A percentile compares a stretch with the other conserved stretches of the same genome.
Evolutionary conservation across 2,888 invertebrate species (phyloP).

Genomic region (Orchesellides sinensis): DNA sequence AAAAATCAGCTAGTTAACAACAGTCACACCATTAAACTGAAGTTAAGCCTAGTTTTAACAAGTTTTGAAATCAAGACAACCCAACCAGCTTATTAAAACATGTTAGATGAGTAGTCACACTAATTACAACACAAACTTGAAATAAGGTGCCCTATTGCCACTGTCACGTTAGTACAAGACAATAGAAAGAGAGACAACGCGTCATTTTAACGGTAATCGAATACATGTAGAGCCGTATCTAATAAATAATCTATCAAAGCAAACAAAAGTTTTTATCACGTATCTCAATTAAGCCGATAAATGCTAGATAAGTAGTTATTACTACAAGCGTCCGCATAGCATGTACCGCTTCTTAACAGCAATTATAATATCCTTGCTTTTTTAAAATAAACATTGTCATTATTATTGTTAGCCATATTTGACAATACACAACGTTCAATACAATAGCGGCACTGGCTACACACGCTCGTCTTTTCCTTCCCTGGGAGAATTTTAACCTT

Average conservation of each 20-base stretch:
- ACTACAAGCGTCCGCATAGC: not conserved
- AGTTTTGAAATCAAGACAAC: slow-evolving; percentile 18
- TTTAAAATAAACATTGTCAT: not conserved
- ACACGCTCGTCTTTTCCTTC: not conserved
- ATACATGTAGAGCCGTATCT: slow-evolving; percentile 4
- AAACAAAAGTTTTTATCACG: slow-evolving; percentile 35
- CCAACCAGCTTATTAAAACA: not conserved
- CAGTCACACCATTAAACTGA: not conserved
- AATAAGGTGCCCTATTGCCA: not conserved
- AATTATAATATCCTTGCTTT: not conserved
- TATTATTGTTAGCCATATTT: no score
- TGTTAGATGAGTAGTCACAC: slow-evolving; percentile 41
- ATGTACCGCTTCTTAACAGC: not conserved
- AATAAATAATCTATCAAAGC: slow-evolving; percentile 21
- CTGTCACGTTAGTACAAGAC: no score
- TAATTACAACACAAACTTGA: slow-evolving; percentile 51
- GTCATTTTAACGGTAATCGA: not conserved
- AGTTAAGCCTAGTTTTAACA: slow-evolving; percentile 21
- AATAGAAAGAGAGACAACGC: not conserved
- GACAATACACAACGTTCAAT: not conserved
- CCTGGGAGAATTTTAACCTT: slow-evolving; percentile 39
- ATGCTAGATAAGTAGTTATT: not conserved
- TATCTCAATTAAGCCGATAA: slow-evolving; percentile 44
- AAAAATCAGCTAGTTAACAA: slow-evolving; percentile 6
- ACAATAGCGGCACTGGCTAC: not conserved